These are phyloP conservation scores for Ophioninae sp. DNA, from an alignment of 2,888 invertebrate genomes.

Conservation along the genomic window DNA sequence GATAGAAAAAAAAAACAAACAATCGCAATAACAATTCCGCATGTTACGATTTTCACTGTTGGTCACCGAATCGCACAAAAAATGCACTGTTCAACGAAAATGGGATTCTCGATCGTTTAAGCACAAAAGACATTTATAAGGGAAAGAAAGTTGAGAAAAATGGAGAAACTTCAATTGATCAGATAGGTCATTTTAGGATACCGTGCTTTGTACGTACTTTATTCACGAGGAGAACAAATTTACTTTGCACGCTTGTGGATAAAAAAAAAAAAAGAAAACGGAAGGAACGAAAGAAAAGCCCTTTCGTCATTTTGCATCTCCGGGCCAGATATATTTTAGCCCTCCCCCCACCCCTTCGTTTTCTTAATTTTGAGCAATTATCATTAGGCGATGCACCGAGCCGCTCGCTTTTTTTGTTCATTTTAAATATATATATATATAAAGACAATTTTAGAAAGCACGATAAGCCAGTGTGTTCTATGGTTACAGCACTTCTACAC, in stretches of 20 bases:
- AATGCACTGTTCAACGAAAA: conserved; percentile 70
- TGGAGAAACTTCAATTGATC: conserved; percentile 26
- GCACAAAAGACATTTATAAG: conserved; percentile 30
- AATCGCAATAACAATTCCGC: conserved; percentile 54
- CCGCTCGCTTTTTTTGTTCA: conserved; percentile 61
- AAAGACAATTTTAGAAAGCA: conserved; percentile 69
- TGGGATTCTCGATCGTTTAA: conserved; percentile 63
- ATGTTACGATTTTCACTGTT: conserved; percentile 65
- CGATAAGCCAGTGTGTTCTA: conserved; percentile 78
- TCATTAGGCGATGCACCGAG: conserved; percentile 59
- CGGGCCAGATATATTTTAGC: conserved; percentile 36
- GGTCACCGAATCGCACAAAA: conserved; percentile 66
- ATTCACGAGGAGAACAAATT: conserved; percentile 7
- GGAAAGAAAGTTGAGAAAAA: conserved; percentile 33
- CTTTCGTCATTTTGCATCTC: conserved; percentile 31
- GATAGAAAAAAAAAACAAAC: conserved; percentile 63
- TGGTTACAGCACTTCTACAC: conserved; percentile 90
- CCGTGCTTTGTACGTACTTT: conserved; percentile 45
- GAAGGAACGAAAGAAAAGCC: conserved; percentile 16
- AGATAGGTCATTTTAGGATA: conserved; percentile 59
- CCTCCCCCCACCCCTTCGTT: conserved; percentile 2
- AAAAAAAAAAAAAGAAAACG: conserved; percentile 2
- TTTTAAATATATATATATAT: conserved; percentile 54
- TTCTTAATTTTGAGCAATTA: conserved; percentile 25
- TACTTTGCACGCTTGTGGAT: conserved; percentile 41